Conservation (phyloP, 2,797 vertebrate species). For the Atherinosoma microstoma region DNA sequence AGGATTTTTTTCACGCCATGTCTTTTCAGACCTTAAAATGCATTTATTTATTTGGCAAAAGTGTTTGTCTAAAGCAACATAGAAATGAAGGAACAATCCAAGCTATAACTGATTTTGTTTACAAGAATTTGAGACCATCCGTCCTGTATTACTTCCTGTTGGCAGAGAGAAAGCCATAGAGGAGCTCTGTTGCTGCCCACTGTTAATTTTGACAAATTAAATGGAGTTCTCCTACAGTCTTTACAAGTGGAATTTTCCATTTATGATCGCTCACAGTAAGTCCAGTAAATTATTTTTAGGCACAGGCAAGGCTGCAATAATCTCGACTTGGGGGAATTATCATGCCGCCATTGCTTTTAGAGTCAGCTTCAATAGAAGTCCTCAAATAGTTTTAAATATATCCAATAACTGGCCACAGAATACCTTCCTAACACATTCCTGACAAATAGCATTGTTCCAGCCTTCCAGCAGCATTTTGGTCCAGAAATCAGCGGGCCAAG, state of each 20-base stretch:
- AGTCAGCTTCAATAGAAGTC: slow-evolving; percentile 45
- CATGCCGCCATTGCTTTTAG: slow-evolving; percentile 11
- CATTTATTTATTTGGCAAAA: background rate
- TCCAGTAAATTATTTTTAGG: slow-evolving; percentile 19
- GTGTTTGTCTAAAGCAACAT: background rate
- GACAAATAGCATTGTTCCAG: slow-evolving; percentile 72
- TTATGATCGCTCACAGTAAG: slow-evolving; percentile 9
- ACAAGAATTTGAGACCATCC: background rate
- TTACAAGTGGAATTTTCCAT: slow-evolving; percentile 31
- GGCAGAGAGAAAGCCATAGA: background rate
- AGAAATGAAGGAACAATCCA: background rate
- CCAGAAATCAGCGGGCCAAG: slow-evolving; percentile 63
- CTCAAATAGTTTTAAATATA: slow-evolving; percentile 55
- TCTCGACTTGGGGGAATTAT: slow-evolving; percentile 36
- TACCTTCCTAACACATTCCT: slow-evolving; percentile 65
- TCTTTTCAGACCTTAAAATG: slow-evolving; percentile 7
- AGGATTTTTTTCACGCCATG: background rate
- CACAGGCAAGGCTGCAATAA: slow-evolving; percentile 32
- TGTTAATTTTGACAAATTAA: slow-evolving; percentile 29
- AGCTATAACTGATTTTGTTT: slow-evolving; percentile 9
- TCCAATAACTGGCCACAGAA: slow-evolving; percentile 53
- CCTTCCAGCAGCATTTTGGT: slow-evolving; percentile 64
- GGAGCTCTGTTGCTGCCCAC: slow-evolving; percentile 4
- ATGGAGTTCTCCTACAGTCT: background rate
- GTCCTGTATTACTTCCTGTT: slow-evolving; percentile 35